Evolutionary conservation across 53 echinoderm and acorn worm species (phyloP), one percentile per base, ranked within the genome.

Genomic region (Paracentrotus lividus): DNA sequence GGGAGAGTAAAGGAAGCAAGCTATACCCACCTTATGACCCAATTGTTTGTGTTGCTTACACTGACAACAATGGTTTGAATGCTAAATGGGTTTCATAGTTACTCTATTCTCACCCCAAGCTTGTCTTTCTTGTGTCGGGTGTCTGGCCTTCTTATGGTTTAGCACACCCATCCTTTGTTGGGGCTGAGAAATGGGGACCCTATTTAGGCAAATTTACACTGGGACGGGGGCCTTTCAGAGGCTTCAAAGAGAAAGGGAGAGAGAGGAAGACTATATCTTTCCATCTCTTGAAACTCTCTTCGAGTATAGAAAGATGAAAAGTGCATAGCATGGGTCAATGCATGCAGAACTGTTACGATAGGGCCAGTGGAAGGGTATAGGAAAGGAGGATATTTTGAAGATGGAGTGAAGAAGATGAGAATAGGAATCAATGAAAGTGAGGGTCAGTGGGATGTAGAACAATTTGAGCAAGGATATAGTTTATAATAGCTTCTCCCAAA

Each of bases 201-300:
- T 47, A 54, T 72, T 72, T 51, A 24, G 90, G 90, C 33, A 90
- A 90, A 90, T 90, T 90, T 90, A 75, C 75, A 51, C 38, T 90
- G 69, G 90, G 90, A 49, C 18, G 29, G 33, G n/a, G 68, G 64
- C 9, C 87, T 55, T 87, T 55, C 87, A 55, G 87, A 54, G 32
- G 34, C 47, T 55, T 54, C 36, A 20, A 32, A 87, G 36, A 13
- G 42, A 55, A 12, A 47, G 18, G 14, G 47, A 45, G 47, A 32
- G 78, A 44, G 45, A 44, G 45, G n/a, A 26, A 26, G 81, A 47
- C 27, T 8, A 24, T n/a, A n/a, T 57, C 51, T 6, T 51, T 77
- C 81, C 26, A 81, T 44, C 81, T 47, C 10, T 40, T 20, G 8
- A n/a, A 45, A 47, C 27, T 47, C 27, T 81, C 10, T 45, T 26